Conservation (phyloP, 64 coral and sea anemone species). For the Stichodactyla mertensii region DNA sequence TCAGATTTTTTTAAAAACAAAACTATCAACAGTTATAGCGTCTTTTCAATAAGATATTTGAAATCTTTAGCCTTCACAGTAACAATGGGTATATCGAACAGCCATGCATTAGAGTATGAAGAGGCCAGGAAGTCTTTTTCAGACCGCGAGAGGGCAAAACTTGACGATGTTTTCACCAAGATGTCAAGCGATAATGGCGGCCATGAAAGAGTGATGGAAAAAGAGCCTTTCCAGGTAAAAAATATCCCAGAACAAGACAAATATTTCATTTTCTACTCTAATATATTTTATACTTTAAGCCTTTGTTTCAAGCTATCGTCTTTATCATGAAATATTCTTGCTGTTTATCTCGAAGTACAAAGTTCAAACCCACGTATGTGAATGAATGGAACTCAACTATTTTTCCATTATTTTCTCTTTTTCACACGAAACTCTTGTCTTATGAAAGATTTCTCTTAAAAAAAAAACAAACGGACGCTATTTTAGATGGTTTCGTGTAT, state of each 20-base stretch:
- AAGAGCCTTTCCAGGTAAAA: constrained; percentile 34
- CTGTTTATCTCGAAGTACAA: background rate
- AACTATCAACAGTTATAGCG: background rate
- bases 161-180: constrained; percentile 26
- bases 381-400: background rate
- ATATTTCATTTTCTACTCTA: background rate
- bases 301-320: no score
- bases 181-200: constrained; percentile 30
- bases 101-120: constrained; percentile 45
- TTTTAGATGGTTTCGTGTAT: no score
- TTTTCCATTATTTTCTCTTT: no score
- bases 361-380: background rate
- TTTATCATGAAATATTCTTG: background rate
- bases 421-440: no score
- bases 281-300: background rate
- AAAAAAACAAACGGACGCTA: no score
- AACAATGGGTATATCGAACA: constrained; percentile 34
- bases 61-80: background rate
- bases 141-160: constrained; percentile 33
- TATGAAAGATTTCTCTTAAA: no score
- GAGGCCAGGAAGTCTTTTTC: constrained; percentile 45
- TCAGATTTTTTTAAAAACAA: background rate
- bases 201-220: constrained; percentile 13
- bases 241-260: background rate
- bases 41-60: background rate